phyloP scores from a whole-genome alignment of 1,140 invertebrate genomes.

The Bactericera cockerelli region DNA sequence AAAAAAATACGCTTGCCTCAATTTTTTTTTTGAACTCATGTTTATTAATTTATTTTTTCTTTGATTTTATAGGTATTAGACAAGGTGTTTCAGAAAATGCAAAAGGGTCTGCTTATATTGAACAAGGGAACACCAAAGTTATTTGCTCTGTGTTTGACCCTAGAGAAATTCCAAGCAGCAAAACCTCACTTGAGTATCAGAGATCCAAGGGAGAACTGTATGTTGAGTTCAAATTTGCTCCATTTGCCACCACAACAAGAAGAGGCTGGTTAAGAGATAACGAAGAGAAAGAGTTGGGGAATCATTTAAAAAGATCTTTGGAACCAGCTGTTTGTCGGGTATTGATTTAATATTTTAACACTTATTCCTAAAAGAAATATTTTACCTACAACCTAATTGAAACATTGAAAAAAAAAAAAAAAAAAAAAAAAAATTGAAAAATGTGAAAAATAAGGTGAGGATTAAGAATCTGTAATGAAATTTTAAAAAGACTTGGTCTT shows the following conservation, averaged over 20 bases:
- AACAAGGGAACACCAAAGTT: conserved; percentile 74
- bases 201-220: conserved; percentile 52
- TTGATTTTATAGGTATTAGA: conserved; percentile 48
- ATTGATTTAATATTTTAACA: conserved; percentile 19
- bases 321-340: conserved; percentile 67
- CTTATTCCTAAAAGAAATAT: too few relatives aligned
- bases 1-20: too few relatives aligned
- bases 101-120: conserved; percentile 79
- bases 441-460: too few relatives aligned
- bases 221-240: conserved; percentile 75
- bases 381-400: too few relatives aligned
- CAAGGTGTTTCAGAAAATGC: conserved; percentile 62
- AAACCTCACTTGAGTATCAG: conserved; percentile 44
- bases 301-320: conserved; percentile 60
- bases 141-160: conserved; percentile 80
- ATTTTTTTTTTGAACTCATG: too few relatives aligned
- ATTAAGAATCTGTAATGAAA: too few relatives aligned
- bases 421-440: too few relatives aligned
- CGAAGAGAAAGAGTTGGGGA: conserved; percentile 60
- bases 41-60: neutral
- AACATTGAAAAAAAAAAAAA: too few relatives aligned
- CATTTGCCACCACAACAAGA: conserved; percentile 54
- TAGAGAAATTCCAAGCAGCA: conserved; percentile 61
- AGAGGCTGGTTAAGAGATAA: conserved; percentile 45
- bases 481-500: too few relatives aligned